phyloP scores from a whole-genome alignment of 2,888 invertebrate genomes.

The Teinopalpus imperialis region DNA sequence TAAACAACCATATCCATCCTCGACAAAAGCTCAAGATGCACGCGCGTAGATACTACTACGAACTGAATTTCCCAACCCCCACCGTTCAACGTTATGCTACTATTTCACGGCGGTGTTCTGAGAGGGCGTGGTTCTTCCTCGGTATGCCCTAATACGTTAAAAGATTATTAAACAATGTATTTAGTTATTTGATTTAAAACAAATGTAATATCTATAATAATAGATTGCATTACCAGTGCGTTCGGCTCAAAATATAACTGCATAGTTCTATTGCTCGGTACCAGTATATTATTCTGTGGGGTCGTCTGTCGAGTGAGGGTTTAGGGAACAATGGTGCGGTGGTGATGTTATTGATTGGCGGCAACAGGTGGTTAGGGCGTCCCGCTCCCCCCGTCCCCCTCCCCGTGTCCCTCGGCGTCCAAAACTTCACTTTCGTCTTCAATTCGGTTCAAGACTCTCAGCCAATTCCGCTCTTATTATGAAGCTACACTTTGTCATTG shows the following conservation, averaged over 20 bases:
- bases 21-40: no score
- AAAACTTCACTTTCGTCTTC: constrained; percentile 60
- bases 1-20: no score
- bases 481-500: constrained; percentile 9
- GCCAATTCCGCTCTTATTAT: constrained; percentile 32
- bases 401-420: constrained; percentile 39
- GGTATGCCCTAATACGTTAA: no score
- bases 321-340: constrained; percentile 60
- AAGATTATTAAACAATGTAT: no score
- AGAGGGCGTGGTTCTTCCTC: no score
- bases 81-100: no score
- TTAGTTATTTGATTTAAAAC: no score
- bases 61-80: no score
- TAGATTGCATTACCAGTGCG: no score
- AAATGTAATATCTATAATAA: no score
- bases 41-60: no score
- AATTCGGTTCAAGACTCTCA: constrained; percentile 38
- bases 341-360: constrained; percentile 73
- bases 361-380: constrained; percentile 75
- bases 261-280: constrained; percentile 4
- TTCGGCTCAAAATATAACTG: background rate
- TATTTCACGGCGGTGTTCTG: no score
- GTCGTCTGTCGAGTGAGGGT: constrained; percentile 41
- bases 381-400: constrained; percentile 60
- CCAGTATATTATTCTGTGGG: constrained; percentile 34